These are phyloP conservation scores for Petrolisthes cinctipes DNA, from an alignment of 2,888 invertebrate species.

Conservation along the genomic window DNA sequence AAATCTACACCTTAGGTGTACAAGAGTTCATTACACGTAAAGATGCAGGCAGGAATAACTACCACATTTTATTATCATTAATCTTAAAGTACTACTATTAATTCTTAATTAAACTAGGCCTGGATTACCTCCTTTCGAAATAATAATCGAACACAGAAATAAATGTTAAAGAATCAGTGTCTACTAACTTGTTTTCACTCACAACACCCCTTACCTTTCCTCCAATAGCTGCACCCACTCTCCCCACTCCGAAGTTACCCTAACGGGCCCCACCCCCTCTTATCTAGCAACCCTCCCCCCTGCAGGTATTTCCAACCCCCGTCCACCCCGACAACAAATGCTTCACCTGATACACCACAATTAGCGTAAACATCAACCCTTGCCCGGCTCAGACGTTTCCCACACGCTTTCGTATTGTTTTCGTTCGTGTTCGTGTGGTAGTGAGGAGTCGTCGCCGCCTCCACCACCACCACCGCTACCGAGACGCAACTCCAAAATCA, in stretches of 20 bases:
- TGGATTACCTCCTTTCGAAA: neutral
- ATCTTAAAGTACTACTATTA: no score
- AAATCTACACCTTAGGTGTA: no score
- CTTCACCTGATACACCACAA: slow-evolving; percentile 35
- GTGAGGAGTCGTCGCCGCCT: slow-evolving; percentile 21
- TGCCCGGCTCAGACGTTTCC: neutral
- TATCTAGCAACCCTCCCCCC: neutral
- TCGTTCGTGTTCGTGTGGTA: slow-evolving; percentile 23
- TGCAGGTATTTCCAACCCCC: no score
- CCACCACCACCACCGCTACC: slow-evolving; percentile 15
- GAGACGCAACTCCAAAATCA: slow-evolving; percentile 41
- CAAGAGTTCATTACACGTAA: no score
- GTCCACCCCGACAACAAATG: slow-evolving; percentile 16
- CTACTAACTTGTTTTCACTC: slow-evolving; percentile 11
- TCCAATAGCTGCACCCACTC: neutral
- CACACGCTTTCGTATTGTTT: neutral
- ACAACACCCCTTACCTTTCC: neutral
- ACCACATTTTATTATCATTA: no score
- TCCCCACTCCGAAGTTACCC: slow-evolving; percentile 6
- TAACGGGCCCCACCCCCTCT: neutral
- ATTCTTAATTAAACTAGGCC: neutral
- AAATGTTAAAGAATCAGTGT: neutral
- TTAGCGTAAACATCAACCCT: slow-evolving; percentile 28
- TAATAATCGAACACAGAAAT: neutral
- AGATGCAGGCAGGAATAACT: no score